Conservation (phyloP, 2,797 vertebrate genomes). For the Sardinella longiceps region DNA sequence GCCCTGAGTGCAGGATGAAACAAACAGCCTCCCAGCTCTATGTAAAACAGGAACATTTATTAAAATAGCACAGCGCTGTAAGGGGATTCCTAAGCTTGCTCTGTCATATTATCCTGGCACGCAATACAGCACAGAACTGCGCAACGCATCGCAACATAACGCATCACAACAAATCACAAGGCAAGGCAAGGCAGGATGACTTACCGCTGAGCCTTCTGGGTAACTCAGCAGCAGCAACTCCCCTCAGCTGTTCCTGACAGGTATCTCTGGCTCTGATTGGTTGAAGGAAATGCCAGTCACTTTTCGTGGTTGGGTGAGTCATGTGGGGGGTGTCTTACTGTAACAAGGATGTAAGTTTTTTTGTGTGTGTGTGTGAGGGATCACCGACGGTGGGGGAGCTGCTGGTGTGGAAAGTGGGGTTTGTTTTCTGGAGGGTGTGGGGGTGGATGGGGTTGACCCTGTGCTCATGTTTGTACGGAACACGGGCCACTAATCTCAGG, state of each 20-base stretch:
- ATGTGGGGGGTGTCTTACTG: neutral
- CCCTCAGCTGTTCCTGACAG: neutral
- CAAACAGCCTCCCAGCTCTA: constrained; percentile 20
- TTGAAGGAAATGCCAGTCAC: neutral
- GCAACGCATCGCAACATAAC: neutral
- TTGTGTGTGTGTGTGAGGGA: neutral
- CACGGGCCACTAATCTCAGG: constrained; percentile 12
- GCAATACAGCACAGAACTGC: neutral
- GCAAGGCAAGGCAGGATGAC: neutral
- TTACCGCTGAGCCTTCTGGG: constrained; percentile 25
- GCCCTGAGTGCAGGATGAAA: constrained; percentile 27
- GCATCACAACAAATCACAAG: neutral
- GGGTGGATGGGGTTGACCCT: neutral
- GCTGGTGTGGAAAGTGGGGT: neutral
- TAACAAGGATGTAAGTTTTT: too few relatives aligned
- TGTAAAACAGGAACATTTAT: constrained; percentile 14
- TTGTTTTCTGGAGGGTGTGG: neutral
- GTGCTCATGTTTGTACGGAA: constrained; percentile 8
- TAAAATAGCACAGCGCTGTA: constrained; percentile 44
- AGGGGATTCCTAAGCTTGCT: constrained; percentile 38
- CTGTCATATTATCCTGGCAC: constrained; percentile 39
- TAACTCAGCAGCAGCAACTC: neutral
- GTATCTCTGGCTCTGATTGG: neutral
- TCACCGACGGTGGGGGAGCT: neutral
- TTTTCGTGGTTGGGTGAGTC: neutral